Evolutionary conservation across 2,888 invertebrate species (phyloP).

Genomic region (Palloptera scutellata): DNA sequence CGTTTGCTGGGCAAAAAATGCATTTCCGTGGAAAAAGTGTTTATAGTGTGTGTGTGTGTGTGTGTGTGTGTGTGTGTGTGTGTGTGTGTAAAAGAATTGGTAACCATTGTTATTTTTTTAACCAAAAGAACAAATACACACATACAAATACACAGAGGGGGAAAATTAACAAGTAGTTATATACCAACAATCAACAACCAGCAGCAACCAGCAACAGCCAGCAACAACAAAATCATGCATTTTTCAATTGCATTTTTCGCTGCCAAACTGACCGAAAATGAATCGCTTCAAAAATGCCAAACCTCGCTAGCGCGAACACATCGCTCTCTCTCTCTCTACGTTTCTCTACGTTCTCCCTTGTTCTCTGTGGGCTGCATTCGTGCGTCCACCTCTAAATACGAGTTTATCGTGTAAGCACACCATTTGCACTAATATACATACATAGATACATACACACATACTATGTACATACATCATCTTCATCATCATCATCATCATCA

Average conservation of each 20-base stretch:
- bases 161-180: background rate
- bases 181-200: too few species aligned
- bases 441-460: constrained; percentile 8
- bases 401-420: background rate
- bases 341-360: too few species aligned
- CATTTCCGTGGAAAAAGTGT: constrained; percentile 22
- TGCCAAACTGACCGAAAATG: constrained; percentile 34
- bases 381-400: constrained; percentile 12
- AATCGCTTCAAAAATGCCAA: constrained; percentile 22
- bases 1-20: constrained; percentile 24
- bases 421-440: constrained; percentile 15
- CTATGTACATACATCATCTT: background rate
- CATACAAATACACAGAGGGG: background rate
- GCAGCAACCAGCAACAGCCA: background rate
- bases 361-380: too few species aligned
- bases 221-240: background rate
- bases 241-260: constrained; percentile 26
- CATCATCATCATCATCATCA: too few species aligned
- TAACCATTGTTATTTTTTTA: background rate
- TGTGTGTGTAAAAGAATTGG: background rate
- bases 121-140: background rate
- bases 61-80: too few species aligned
- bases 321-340: background rate
- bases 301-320: background rate
- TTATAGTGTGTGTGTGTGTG: background rate